Conservation (phyloP, 2,888 invertebrate genomes). For the Spicauda simplicius region DNA sequence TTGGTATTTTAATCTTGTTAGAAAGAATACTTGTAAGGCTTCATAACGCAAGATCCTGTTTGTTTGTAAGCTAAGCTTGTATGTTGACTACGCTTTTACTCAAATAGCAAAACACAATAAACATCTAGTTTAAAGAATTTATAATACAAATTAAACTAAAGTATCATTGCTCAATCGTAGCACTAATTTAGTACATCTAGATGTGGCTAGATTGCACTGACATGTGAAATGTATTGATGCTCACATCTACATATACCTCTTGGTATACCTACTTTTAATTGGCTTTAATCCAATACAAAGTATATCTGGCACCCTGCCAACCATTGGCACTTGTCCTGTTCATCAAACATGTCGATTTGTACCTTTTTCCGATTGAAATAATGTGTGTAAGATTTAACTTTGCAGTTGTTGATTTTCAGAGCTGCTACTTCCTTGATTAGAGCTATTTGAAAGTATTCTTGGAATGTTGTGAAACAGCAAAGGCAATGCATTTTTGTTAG, state of each 20-base stretch:
- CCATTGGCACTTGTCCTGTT: slow-evolving; percentile 76
- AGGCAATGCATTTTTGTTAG: background rate
- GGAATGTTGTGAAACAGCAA: background rate
- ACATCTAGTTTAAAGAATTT: background rate
- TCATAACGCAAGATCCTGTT: slow-evolving; percentile 72
- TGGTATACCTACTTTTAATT: slow-evolving; percentile 76
- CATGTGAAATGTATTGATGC: slow-evolving; percentile 75
- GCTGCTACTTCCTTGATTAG: slow-evolving; percentile 20
- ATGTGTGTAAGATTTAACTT: slow-evolving; percentile 47
- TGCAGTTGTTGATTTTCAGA: slow-evolving; percentile 30
- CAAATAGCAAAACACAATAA: background rate
- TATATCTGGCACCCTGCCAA: slow-evolving; percentile 77
- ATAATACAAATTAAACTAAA: background rate
- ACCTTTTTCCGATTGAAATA: slow-evolving; percentile 74
- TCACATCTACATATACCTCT: slow-evolving; percentile 60
- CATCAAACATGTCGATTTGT: slow-evolving; percentile 80
- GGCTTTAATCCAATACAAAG: slow-evolving; percentile 84
- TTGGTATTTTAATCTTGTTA: slow-evolving; percentile 81
- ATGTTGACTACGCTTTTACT: slow-evolving; percentile 60
- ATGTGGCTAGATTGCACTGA: slow-evolving; percentile 67
- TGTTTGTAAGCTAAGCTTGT: slow-evolving; percentile 60
- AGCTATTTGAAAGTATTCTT: slow-evolving; percentile 17
- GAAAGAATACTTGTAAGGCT: slow-evolving; percentile 67
- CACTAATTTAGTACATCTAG: slow-evolving; percentile 71
- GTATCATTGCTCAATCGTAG: slow-evolving; percentile 51